Base-by-base conservation (phyloP, 2,797 vertebrate genomes). In the Gouania willdenowi region DNA sequence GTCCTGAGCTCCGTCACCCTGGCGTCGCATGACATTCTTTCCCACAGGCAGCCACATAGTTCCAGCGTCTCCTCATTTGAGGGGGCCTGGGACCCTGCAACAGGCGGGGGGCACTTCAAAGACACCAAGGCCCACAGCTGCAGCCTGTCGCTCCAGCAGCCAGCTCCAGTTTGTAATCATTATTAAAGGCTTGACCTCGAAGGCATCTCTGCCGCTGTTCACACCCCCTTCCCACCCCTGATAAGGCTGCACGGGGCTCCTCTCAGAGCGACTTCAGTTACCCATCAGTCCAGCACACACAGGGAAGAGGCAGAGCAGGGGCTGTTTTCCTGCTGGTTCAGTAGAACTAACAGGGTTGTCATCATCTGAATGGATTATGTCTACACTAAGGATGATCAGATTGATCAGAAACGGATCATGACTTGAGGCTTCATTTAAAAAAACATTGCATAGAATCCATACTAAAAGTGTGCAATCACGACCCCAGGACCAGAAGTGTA, bases 121-220 rank as follows among this genome's bases (percentile, higher is more conserved):
- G 88, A 48, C 44, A 41, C 71, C 41, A 83, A 75, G 81, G 77
- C 76, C 71, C 88, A 89, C 89, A 91, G 89, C 89, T 91, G 89
- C 85, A 78, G 87, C 83, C 87, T 89, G 87, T 90, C 88, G 85
- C 85, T 83, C 87, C 86, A 74, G 82, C 84, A 88, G 87, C 84
- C 84, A 76, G 85, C 88, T 88, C 83, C 88, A 87, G 87, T 90
- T 89, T 90, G 88, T 90, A 91, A 90, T 90, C 89, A 91, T 90
- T 91, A 91, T 91, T 91, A 91, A 91, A 91, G 89, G 89, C 88
- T 89, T 91, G 88, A 90, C 87, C 88, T 87, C 81, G 63, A 81
- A 89, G 88, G 84, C 89, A 91, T 90, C 88, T 89, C 79, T 89
- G 86, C 87, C 83, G 88, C 89, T 91, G 89, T 91, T 91, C 89